Evolutionary conservation across 1,140 invertebrate species (phyloP).

Genomic region (Apis florea): DNA sequence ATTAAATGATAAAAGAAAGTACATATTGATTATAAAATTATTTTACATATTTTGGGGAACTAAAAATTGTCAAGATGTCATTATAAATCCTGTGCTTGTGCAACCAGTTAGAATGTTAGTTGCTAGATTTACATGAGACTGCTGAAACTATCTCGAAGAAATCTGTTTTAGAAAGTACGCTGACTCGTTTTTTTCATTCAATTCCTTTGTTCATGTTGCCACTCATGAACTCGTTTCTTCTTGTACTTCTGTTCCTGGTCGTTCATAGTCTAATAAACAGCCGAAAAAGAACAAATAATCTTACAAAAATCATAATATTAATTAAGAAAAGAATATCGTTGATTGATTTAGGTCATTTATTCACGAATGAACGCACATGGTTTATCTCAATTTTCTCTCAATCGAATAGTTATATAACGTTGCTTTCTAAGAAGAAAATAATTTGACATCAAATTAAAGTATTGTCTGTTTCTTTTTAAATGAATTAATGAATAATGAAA

Average conservation of each 20-base stretch:
- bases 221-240: slow-evolving; percentile 51
- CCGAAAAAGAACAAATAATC: slow-evolving; percentile 23
- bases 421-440: too few species aligned
- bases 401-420: neutral
- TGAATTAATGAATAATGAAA: too few species aligned
- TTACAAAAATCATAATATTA: neutral
- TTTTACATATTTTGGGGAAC: too few species aligned
- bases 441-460: neutral
- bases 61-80: neutral
- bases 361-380: neutral
- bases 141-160: slow-evolving; percentile 10
- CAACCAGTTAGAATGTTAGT: slow-evolving; percentile 9
- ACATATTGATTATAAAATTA: neutral
- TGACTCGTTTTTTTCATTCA: slow-evolving; percentile 2
- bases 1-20: too few species aligned
- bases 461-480: neutral
- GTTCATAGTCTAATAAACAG: slow-evolving; percentile 16
- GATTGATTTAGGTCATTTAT: too few species aligned
- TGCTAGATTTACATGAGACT: neutral
- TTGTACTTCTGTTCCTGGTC: slow-evolving; percentile 18
- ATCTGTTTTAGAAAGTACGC: slow-evolving; percentile 54
- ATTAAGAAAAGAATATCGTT: neutral
- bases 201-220: slow-evolving; percentile 21
- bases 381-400: neutral
- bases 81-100: neutral